A percentile compares a stretch with the other conserved stretches of the same genome.
phyloP scores from a whole-genome alignment of 2,113 vertebrate genomes.

The Seriola rivoliana region DNA sequence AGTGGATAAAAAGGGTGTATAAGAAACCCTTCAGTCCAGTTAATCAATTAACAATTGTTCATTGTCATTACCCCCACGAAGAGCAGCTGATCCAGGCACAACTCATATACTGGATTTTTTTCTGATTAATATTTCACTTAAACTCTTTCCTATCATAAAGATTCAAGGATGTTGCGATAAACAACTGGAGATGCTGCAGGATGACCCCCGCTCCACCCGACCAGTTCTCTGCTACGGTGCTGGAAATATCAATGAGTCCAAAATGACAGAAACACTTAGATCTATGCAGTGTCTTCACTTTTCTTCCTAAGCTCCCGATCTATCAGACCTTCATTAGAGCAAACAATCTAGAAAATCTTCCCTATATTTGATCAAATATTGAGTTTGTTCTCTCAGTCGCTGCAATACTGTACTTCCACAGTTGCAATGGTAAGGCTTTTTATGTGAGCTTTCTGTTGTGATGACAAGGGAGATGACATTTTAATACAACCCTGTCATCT shows the following conservation, averaged over 20 bases:
- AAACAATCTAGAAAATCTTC: slow-evolving; percentile 5
- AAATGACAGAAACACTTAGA: no score
- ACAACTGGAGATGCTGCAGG: not conserved
- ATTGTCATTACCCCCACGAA: slow-evolving; percentile 2
- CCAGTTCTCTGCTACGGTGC: no score
- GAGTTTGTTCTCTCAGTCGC: not conserved
- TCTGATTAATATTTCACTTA: slow-evolving; percentile 12
- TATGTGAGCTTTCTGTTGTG: not conserved
- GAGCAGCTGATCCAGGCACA: slow-evolving; percentile 34
- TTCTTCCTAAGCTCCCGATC: no score
- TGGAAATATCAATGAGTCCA: no score
- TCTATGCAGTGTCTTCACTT: no score
- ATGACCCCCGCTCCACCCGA: no score
- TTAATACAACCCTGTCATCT: not conserved
- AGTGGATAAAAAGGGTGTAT: slow-evolving; percentile 14
- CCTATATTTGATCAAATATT: not conserved
- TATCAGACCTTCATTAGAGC: no score
- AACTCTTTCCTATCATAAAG: not conserved
- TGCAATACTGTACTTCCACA: not conserved
- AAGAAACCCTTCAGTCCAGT: slow-evolving; percentile 10
- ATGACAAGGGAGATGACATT: not conserved
- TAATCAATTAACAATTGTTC: slow-evolving; percentile 42
- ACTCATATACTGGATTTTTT: not conserved
- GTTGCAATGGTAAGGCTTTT: slow-evolving; percentile 30
- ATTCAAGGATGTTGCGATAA: slow-evolving; percentile 6